Conservation (phyloP, 2,888 invertebrate genomes). For the Aelia acuminata region DNA sequence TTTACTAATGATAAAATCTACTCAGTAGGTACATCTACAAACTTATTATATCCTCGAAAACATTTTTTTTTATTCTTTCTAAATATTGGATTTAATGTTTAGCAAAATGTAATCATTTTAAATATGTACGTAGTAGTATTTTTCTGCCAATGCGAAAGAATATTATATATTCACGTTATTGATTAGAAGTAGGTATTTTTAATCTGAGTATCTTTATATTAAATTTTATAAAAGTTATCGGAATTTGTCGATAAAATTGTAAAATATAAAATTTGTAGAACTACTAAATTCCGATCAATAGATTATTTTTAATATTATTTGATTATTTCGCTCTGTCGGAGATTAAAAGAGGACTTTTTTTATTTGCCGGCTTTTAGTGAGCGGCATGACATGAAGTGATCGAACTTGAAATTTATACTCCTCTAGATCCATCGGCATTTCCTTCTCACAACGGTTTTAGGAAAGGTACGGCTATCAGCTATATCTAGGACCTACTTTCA, state of each 20-base stretch:
- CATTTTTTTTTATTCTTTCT: too few species aligned
- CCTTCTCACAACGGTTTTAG: background rate
- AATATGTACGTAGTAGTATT: too few species aligned
- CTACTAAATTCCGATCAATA: background rate
- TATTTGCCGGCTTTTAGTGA: background rate
- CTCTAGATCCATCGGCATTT: slow-evolving; percentile 14
- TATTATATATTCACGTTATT: too few species aligned
- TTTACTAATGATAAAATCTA: too few species aligned
- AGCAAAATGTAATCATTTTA: too few species aligned
- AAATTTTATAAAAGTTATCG: background rate
- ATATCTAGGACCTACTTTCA: slow-evolving; percentile 11
- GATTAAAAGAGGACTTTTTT: background rate
- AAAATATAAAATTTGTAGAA: background rate
- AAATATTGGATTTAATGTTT: too few species aligned
- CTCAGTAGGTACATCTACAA: too few species aligned
- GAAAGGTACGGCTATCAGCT: background rate
- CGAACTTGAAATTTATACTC: background rate
- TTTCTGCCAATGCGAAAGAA: too few species aligned
- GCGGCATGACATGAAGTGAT: background rate
- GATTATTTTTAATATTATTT: background rate
- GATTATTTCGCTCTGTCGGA: background rate
- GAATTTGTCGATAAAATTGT: background rate
- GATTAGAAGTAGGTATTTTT: too few species aligned
- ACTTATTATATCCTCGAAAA: too few species aligned
- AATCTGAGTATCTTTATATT: background rate